These are phyloP conservation scores for Dendronephthya gigantea DNA, from an alignment of 64 coral and sea anemone species.

Conservation along the genomic window DNA sequence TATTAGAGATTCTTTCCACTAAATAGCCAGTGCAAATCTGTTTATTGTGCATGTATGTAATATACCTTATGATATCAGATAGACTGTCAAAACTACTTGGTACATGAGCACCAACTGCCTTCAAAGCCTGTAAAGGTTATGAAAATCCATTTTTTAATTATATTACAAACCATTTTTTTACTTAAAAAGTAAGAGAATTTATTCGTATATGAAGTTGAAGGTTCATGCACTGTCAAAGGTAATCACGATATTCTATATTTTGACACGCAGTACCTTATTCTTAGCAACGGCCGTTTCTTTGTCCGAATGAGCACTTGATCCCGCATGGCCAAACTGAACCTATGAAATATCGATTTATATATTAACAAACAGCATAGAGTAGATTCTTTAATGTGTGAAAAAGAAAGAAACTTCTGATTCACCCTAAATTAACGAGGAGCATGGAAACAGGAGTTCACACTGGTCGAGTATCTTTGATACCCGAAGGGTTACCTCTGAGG, in stretches of 20 bases:
- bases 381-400: neutral
- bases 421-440: no score
- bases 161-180: neutral
- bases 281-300: conserved; percentile 91
- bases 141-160: neutral
- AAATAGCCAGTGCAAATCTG: neutral
- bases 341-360: conserved; percentile 4
- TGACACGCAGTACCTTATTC: conserved; percentile 50
- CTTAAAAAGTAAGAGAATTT: neutral
- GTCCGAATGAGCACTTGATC: conserved; percentile 81
- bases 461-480: no score
- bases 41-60: neutral
- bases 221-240: neutral
- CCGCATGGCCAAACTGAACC: conserved; percentile 98
- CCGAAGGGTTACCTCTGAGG: conserved; percentile 57
- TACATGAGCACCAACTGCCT: neutral
- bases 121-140: neutral
- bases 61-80: neutral
- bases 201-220: no score
- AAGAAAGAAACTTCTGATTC: neutral
- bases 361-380: neutral
- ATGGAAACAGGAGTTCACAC: no score
- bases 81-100: neutral
- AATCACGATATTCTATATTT: neutral
- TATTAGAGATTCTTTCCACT: no score